Evolutionary conservation across 2,888 invertebrate species (phyloP).

Genomic region (Drosophila ezoana): DNA sequence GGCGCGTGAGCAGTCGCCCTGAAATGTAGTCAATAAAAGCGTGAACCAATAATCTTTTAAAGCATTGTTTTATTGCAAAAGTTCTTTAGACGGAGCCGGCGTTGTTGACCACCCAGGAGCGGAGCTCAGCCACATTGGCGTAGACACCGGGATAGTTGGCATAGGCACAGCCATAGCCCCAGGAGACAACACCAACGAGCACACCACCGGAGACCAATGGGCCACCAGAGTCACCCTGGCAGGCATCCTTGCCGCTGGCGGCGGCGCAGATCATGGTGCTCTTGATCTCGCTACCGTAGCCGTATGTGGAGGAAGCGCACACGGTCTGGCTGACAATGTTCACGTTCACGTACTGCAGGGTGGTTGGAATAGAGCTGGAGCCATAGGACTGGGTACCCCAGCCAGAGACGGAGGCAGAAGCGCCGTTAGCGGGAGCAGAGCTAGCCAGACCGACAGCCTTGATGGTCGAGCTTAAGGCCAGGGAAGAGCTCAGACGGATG

Average conservation of each 20-base stretch:
- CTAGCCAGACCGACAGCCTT: slow-evolving; percentile 84
- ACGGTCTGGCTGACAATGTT: slow-evolving; percentile 79
- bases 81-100: slow-evolving; percentile 33
- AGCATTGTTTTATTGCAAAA: slow-evolving; percentile 20
- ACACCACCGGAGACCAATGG: slow-evolving; percentile 60
- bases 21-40: slow-evolving; percentile 15
- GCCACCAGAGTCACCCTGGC: slow-evolving; percentile 80
- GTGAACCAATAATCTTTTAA: slow-evolving; percentile 12
- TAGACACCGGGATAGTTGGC: slow-evolving; percentile 67
- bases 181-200: slow-evolving; percentile 76
- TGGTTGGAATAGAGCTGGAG: slow-evolving; percentile 63
- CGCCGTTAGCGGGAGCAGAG: slow-evolving; percentile 60
- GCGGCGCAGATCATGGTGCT: slow-evolving; percentile 69
- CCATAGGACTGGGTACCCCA: slow-evolving; percentile 77
- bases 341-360: slow-evolving; percentile 85
- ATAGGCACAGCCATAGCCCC: slow-evolving; percentile 72
- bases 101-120: slow-evolving; percentile 46
- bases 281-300: slow-evolving; percentile 52
- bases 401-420: slow-evolving; percentile 65
- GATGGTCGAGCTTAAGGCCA: slow-evolving; percentile 84
- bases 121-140: slow-evolving; percentile 53
- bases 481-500: slow-evolving; percentile 85
- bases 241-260: slow-evolving; percentile 57
- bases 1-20: slow-evolving; percentile 58
- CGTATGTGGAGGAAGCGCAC: slow-evolving; percentile 84